A percentile compares a stretch with the other conserved stretches of the same genome.
Evolutionary conservation across 2,888 invertebrate species (phyloP).

Genomic region (Furcula furcula): DNA sequence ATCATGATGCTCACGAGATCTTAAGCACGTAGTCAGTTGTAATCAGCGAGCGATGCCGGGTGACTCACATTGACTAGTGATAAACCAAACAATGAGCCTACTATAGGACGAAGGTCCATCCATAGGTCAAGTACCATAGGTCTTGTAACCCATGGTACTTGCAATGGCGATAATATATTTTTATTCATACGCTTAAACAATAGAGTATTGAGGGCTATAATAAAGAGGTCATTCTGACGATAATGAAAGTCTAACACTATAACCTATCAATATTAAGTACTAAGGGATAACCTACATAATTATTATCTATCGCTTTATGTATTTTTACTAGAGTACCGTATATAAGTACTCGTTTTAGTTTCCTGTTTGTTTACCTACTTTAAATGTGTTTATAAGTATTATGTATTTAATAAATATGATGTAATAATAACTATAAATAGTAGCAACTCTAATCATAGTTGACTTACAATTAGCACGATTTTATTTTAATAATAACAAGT

Average conservation of each 20-base stretch:
- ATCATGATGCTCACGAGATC: conserved; percentile 23
- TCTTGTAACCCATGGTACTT: conserved; percentile 17
- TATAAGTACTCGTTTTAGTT: no score
- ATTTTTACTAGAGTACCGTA: no score
- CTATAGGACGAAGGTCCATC: conserved; percentile 1
- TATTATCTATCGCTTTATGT: no score
- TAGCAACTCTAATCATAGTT: no score
- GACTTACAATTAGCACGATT: no score
- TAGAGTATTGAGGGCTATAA: conserved; percentile 18
- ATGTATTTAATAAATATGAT: no score
- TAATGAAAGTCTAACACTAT: conserved; percentile 1
- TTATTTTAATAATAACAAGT: no score
- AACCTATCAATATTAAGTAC: no score
- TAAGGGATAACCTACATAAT: not conserved
- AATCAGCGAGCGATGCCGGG: conserved; percentile 38
- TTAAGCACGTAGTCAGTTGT: conserved; percentile 45
- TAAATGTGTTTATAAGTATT: no score
- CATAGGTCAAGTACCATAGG: conserved; percentile 1
- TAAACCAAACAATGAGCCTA: conserved; percentile 35
- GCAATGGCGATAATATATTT: conserved; percentile 19
- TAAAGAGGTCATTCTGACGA: not conserved
- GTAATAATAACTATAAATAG: no score
- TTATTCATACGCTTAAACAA: conserved; percentile 21
- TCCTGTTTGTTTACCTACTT: no score
- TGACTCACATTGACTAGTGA: conserved; percentile 52